phyloP scores from a whole-genome alignment of 2,113 vertebrate genomes.

The Scopus umbretta region DNA sequence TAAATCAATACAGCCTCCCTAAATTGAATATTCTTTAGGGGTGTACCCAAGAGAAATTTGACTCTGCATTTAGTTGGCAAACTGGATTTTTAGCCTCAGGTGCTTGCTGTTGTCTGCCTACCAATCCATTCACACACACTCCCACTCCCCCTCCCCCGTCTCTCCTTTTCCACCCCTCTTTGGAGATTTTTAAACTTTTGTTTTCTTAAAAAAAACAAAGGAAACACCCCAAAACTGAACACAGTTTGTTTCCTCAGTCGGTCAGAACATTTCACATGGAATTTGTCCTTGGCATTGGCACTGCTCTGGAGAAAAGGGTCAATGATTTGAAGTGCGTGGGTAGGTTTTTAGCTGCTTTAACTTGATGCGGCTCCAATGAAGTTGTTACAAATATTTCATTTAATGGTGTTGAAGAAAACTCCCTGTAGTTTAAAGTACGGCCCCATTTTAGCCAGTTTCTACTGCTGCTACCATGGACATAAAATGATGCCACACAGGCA shows the following conservation, averaged over 20 bases:
- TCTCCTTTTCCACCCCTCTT: neutral
- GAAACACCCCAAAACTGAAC: neutral
- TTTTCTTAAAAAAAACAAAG: neutral
- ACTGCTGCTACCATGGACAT: slow-evolving; percentile 40
- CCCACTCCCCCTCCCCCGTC: too few relatives aligned
- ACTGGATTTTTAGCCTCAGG: neutral
- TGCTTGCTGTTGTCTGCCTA: neutral
- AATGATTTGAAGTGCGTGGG: neutral
- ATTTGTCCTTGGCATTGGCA: neutral
- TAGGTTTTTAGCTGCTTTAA: neutral
- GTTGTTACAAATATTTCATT: neutral
- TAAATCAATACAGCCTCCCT: neutral
- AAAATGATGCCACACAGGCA: slow-evolving; percentile 35
- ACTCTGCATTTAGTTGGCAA: neutral
- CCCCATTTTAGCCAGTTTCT: slow-evolving; percentile 27
- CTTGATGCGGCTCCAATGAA: neutral
- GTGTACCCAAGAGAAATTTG: neutral
- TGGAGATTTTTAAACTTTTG: neutral
- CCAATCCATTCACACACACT: too few relatives aligned
- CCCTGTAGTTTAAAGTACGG: neutral
- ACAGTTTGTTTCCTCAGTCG: neutral
- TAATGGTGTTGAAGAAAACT: neutral
- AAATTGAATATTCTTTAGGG: neutral
- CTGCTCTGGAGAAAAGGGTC: neutral
- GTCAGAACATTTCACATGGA: neutral